Percentiles rank a stretch among this genome's conserved stretches.
phyloP scores from a whole-genome alignment of 2,113 vertebrate genomes.

The Sarotherodon lohbergeri region DNA sequence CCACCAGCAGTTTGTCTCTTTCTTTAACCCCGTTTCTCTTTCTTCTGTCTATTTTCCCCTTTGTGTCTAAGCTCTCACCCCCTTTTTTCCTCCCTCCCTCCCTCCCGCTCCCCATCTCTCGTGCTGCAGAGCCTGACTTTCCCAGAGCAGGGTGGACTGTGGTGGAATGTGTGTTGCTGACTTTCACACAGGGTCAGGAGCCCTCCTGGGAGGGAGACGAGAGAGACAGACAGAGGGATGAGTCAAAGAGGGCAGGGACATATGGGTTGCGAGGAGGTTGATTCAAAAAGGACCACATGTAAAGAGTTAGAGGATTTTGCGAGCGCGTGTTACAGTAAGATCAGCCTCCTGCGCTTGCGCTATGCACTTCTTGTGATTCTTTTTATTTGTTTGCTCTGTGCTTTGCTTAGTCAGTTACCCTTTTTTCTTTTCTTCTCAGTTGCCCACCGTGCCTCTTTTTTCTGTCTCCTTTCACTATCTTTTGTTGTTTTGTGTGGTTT shows the following conservation, averaged over 20 bases:
- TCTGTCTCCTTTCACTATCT: not conserved
- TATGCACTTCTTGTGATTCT: not conserved
- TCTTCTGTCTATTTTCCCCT: not conserved
- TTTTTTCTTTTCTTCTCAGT: not conserved
- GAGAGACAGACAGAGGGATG: constrained; percentile 29
- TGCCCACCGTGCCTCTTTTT: not conserved
- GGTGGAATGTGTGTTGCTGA: constrained; percentile 79
- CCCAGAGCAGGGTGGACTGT: constrained; percentile 81
- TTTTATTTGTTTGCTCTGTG: not conserved
- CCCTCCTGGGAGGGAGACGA: constrained; percentile 61
- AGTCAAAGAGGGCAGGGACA: constrained; percentile 32
- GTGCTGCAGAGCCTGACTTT: constrained; percentile 68
- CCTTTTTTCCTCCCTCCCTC: not conserved
- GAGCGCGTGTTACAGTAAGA: not conserved
- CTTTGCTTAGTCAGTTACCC: not conserved
- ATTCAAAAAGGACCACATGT: constrained; percentile 1
- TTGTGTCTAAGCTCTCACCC: not conserved
- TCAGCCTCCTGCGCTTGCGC: not conserved
- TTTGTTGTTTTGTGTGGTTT: constrained; percentile 22
- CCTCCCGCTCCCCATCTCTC: not conserved
- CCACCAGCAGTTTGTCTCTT: not conserved
- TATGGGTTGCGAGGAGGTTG: not conserved
- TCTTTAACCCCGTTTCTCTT: not conserved
- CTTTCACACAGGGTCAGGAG: constrained; percentile 82
- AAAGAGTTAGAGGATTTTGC: not conserved